Conservation (phyloP, 2,113 vertebrate genomes). For the Pollachius pollachius region DNA sequence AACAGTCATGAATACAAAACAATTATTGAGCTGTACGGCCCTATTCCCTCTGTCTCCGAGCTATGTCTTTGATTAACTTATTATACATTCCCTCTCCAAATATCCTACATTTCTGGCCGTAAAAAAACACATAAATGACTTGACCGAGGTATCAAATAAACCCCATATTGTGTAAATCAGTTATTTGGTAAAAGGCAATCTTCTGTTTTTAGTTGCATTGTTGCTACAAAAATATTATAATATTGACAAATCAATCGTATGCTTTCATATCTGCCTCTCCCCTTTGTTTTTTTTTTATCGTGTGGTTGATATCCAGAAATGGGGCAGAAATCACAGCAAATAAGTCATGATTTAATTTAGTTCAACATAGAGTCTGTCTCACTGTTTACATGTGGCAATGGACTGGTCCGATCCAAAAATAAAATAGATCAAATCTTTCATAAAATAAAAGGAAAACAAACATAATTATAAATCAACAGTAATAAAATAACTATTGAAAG, state of each 20-base stretch:
- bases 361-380: conserved; percentile 13
- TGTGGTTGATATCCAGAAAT: conserved; percentile 11
- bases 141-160: conserved; percentile 30
- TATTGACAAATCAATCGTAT: conserved; percentile 34
- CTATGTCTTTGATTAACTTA: conserved; percentile 49
- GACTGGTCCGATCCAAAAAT: conserved; percentile 5
- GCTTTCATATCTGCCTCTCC: conserved; percentile 14
- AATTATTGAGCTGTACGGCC: conserved; percentile 24
- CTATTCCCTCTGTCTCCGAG: conserved; percentile 37
- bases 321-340: conserved; percentile 11
- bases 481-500: conserved; percentile 26
- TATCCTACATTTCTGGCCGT: conserved; percentile 5
- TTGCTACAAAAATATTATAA: conserved; percentile 68
- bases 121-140: conserved; percentile 15
- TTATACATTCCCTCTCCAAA: background rate
- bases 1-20: conserved; percentile 52
- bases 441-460: conserved; percentile 26
- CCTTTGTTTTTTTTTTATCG: conserved; percentile 20
- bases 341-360: conserved; percentile 24
- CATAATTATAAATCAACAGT: conserved; percentile 37
- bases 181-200: conserved; percentile 71
- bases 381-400: background rate
- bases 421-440: conserved; percentile 32
- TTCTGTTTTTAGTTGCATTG: conserved; percentile 47
- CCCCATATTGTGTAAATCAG: conserved; percentile 37